Percentiles rank a stretch among this genome's conserved stretches.
Evolutionary conservation across 2,113 vertebrate genomes (phyloP).

Genomic region (human): GRCh38 chr5:173718501-173719000

Average conservation of each 20-base stretch:
- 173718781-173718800: background rate
- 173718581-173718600: background rate
- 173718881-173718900: background rate
- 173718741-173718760: background rate
- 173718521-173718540: background rate
- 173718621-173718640: background rate
- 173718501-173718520: accelerated
- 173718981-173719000: background rate
- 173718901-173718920: background rate
- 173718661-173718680: background rate
- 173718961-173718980: accelerated
- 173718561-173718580: background rate
- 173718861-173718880: background rate
- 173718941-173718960: background rate
- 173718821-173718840: too few relatives aligned
- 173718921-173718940: background rate
- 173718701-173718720: background rate
- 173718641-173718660: background rate
- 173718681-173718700: background rate
- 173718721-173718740: background rate
- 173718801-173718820: background rate
- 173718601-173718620: background rate
- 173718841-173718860: background rate
- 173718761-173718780: background rate
- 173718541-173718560: background rate